Evolutionary conservation across 2,113 vertebrate genomes (phyloP).

Genomic region (Trachemys scripta): DNA sequence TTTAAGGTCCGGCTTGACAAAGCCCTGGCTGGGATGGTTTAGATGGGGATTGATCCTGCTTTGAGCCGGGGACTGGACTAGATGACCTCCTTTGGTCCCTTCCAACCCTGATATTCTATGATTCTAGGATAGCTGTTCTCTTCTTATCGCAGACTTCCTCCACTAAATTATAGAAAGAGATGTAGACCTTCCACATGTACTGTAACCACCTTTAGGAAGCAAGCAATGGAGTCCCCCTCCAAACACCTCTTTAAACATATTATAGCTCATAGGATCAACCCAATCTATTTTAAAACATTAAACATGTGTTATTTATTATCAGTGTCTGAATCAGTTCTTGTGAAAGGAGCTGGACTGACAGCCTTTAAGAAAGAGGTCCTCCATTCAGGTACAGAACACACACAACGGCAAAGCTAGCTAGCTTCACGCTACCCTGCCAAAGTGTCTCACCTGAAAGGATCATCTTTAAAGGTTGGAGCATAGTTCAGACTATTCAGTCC

Average conservation of each 20-base stretch:
- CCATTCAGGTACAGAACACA: background rate
- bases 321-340: background rate
- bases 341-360: background rate
- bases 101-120: no score
- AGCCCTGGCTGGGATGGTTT: no score
- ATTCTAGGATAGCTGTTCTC: background rate
- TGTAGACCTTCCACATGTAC: background rate
- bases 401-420: background rate
- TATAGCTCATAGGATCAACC: background rate
- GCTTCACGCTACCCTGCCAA: background rate
- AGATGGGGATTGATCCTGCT: no score
- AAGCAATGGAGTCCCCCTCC: background rate
- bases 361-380: background rate
- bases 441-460: background rate
- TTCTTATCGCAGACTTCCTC: background rate
- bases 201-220: background rate
- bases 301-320: background rate
- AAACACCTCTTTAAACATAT: background rate
- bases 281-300: background rate
- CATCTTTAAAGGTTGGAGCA: background rate
- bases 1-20: no score
- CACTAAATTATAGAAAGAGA: background rate
- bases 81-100: no score
- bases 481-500: background rate
- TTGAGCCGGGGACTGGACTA: no score